These are phyloP conservation scores for Eristalis tenax DNA, from an alignment of 2,888 invertebrate genomes.

Conservation along the genomic window DNA sequence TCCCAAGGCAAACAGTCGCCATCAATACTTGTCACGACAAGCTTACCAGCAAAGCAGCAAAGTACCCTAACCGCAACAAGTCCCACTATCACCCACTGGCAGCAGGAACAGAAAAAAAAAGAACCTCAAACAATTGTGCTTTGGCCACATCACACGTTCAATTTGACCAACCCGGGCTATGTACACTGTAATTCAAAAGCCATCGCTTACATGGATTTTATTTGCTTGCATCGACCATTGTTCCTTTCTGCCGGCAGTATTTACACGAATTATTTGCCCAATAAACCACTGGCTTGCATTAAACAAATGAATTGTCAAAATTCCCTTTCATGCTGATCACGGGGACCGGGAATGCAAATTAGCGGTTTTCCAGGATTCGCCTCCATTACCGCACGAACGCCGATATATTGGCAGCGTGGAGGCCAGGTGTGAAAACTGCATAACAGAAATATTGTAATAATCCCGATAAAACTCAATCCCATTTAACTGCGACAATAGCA, in stretches of 20 bases:
- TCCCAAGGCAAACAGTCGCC: no score
- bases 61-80: background rate
- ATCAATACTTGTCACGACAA: no score
- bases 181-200: background rate
- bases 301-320: background rate
- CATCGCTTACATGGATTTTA: background rate
- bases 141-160: background rate
- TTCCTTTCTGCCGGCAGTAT: background rate
- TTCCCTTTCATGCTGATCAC: background rate
- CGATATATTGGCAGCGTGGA: background rate
- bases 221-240: background rate
- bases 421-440: background rate
- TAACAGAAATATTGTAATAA: background rate
- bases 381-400: background rate
- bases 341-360: background rate
- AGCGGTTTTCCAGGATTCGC: background rate
- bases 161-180: background rate
- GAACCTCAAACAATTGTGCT: background rate
- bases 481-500: background rate
- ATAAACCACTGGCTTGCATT: background rate
- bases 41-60: no score
- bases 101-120: no score
- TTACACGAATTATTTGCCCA: background rate
- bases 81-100: background rate
- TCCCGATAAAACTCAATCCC: slow-evolving; percentile 4